Evolutionary conservation across 2,797 vertebrate species (phyloP).

Genomic region (Melanotaenia trifasciata): DNA sequence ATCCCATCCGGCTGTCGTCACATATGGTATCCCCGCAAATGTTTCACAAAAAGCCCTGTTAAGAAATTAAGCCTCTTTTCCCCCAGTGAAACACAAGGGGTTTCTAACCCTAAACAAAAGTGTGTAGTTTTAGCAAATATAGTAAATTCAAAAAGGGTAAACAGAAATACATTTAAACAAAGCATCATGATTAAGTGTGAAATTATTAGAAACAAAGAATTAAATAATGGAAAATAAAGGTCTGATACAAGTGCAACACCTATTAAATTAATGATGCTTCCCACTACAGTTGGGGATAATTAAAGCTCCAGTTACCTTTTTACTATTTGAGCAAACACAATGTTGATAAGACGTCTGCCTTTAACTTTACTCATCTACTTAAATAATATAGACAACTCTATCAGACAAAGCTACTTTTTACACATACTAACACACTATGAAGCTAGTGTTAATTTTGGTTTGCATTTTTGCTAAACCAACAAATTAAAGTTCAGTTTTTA

Average conservation of each 20-base stretch:
- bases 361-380: too few species aligned
- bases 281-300: neutral
- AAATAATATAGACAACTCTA: too few species aligned
- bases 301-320: neutral
- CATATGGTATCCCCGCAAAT: neutral
- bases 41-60: constrained; percentile 5
- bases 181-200: neutral
- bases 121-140: neutral
- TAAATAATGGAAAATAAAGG: neutral
- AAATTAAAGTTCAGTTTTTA: too few species aligned
- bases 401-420: too few species aligned
- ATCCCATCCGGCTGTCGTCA: neutral
- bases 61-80: neutral
- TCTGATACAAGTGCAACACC: neutral
- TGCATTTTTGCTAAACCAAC: too few species aligned
- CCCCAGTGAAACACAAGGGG: neutral
- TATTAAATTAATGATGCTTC: neutral
- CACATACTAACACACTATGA: too few species aligned
- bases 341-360: too few species aligned
- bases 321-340: too few species aligned
- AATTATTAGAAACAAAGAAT: neutral
- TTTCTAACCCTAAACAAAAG: neutral
- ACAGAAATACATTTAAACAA: neutral
- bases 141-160: too few species aligned
- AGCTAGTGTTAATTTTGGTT: too few species aligned